These are phyloP conservation scores for Sebastes melanostomus DNA, from an alignment of 2,797 vertebrate species.

Conservation along the genomic window DNA sequence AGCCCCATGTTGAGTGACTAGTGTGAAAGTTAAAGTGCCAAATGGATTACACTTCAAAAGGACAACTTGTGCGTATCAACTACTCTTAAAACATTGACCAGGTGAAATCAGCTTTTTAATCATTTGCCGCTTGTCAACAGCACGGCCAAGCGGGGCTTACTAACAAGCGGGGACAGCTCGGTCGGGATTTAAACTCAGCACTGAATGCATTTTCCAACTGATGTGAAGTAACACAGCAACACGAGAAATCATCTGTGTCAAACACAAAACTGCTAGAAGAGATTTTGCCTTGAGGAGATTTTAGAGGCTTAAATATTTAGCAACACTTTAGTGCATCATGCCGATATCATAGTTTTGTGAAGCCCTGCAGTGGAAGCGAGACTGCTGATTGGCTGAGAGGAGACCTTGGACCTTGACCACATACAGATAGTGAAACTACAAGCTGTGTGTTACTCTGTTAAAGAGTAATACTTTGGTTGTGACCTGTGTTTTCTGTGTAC, in stretches of 20 bases:
- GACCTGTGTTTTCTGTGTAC: not conserved
- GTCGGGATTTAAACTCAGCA: not conserved
- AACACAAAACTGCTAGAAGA: not conserved
- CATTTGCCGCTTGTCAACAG: constrained; percentile 18
- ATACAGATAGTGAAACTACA: not conserved
- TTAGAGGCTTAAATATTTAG: constrained; percentile 30
- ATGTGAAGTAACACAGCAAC: not conserved
- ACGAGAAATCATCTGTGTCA: constrained; percentile 1
- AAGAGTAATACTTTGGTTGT: not conserved
- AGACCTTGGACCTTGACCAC: constrained; percentile 23
- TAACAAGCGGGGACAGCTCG: not conserved
- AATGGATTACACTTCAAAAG: constrained; percentile 31
- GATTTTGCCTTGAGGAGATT: constrained; percentile 8
- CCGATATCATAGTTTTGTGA: not conserved
- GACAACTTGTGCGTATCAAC: not conserved
- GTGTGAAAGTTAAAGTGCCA: constrained; percentile 42
- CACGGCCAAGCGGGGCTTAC: not conserved
- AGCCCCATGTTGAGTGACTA: constrained; percentile 23
- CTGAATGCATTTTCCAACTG: not conserved
- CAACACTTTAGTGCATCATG: not conserved
- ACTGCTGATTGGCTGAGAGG: constrained; percentile 4
- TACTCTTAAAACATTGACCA: constrained; percentile 23
- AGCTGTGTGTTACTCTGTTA: constrained; percentile 8
- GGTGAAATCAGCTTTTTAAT: constrained; percentile 42
- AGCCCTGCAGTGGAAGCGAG: not conserved